Evolutionary conservation across 2,797 vertebrate genomes (phyloP).

Genomic region (Oreochromis mossambicus): DNA sequence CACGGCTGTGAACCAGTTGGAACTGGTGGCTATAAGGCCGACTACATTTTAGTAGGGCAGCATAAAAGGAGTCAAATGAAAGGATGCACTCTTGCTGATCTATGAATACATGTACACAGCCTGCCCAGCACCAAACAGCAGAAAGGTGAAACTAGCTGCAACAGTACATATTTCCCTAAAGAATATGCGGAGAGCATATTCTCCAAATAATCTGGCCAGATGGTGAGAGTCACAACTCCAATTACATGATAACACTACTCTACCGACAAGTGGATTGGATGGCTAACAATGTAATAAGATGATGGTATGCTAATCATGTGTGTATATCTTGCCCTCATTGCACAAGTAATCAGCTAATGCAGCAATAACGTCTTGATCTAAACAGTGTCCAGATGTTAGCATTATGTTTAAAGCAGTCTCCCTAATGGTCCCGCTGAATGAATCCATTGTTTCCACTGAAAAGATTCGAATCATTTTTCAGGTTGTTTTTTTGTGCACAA

Average conservation of each 20-base stretch:
- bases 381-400: neutral
- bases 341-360: neutral
- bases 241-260: neutral
- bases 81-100: neutral
- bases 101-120: neutral
- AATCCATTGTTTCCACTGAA: neutral
- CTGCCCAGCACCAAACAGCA: neutral
- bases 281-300: neutral
- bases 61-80: neutral
- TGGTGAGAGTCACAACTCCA: neutral
- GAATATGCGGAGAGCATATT: neutral
- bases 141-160: neutral
- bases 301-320: neutral
- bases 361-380: neutral
- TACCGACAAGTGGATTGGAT: neutral
- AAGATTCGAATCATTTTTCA: neutral
- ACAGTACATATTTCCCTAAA: neutral
- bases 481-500: neutral
- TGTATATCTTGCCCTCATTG: neutral
- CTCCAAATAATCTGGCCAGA: neutral
- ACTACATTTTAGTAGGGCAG: neutral
- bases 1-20: neutral
- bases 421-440: neutral
- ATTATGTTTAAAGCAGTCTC: neutral
- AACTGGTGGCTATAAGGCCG: neutral